A percentile compares a stretch with the other conserved stretches of the same genome.
These are phyloP conservation scores for Ceratoteleas bidentatus DNA, from an alignment of 1,140 invertebrate genomes.

Conservation along the genomic window DNA sequence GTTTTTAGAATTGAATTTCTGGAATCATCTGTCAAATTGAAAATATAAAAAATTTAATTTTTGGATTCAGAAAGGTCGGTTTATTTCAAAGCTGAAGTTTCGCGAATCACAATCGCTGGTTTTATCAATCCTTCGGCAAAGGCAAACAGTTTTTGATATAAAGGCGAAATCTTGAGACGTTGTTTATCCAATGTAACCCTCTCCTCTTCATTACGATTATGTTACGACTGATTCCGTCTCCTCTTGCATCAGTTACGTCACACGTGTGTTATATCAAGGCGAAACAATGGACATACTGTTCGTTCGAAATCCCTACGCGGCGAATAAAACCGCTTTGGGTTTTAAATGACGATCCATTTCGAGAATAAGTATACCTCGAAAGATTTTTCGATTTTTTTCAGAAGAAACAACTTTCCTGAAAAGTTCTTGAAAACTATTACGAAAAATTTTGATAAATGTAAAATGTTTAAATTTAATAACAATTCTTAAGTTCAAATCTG, in stretches of 20 bases:
- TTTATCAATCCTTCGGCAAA: constrained; percentile 9
- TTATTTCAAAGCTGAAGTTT: too few relatives aligned
- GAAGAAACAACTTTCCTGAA: too few relatives aligned
- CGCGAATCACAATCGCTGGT: too few relatives aligned
- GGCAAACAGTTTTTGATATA: constrained; percentile 6
- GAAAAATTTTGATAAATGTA: too few relatives aligned
- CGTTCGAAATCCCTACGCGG: constrained; percentile 18
- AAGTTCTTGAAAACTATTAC: too few relatives aligned
- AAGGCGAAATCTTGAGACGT: constrained; percentile 3
- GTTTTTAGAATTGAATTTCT: too few relatives aligned
- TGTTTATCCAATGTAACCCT: constrained; percentile 25
- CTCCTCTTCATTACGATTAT: constrained; percentile 29
- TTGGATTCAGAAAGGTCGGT: constrained; percentile 1
- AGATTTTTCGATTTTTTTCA: too few relatives aligned
- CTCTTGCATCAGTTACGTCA: constrained; percentile 44
- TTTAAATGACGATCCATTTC: constrained; percentile 27
- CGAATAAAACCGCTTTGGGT: constrained; percentile 26
- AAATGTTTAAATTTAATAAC: too few relatives aligned
- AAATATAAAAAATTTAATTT: too few relatives aligned
- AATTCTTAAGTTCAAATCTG: too few relatives aligned
- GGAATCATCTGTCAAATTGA: too few relatives aligned
- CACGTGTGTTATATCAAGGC: constrained; percentile 52
- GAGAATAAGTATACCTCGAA: too few relatives aligned
- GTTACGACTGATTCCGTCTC: constrained; percentile 35
- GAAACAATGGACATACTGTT: constrained; percentile 55